These are phyloP conservation scores for Drosophila triauraria DNA, from an alignment of 1,140 invertebrate species.

Conservation along the genomic window DNA sequence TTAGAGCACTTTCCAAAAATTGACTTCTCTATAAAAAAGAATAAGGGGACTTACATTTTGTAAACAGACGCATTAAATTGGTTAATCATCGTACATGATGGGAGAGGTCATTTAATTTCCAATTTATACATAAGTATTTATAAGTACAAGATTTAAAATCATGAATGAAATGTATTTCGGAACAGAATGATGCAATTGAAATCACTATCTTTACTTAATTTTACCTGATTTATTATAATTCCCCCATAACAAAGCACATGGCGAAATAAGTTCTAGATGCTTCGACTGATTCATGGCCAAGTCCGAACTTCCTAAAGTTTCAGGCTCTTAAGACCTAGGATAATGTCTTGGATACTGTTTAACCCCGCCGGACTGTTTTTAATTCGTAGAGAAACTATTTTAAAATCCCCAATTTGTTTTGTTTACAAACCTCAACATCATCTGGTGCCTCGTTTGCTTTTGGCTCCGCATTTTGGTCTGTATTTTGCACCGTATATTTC, in stretches of 20 bases:
- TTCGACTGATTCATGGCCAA: constrained; percentile 16
- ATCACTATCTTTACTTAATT: not conserved
- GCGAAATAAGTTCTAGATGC: constrained; percentile 13
- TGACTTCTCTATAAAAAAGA: constrained; percentile 28
- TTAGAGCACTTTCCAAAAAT: constrained; percentile 55
- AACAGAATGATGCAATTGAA: not conserved
- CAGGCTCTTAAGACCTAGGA: not conserved
- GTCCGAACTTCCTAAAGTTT: not conserved
- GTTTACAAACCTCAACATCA: constrained; percentile 41
- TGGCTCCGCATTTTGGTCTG: constrained; percentile 6
- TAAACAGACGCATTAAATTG: too few species aligned
- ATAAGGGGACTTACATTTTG: not conserved
- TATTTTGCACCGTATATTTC: constrained; percentile 42
- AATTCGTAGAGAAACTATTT: not conserved
- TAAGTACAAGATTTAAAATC: too few species aligned
- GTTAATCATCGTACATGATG: too few species aligned
- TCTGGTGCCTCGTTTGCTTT: constrained; percentile 7
- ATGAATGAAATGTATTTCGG: not conserved
- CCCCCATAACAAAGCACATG: constrained; percentile 12
- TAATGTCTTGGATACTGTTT: not conserved
- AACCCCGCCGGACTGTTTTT: too few species aligned
- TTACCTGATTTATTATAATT: not conserved
- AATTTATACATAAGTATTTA: too few species aligned
- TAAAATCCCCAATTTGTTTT: not conserved
- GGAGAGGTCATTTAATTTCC: too few species aligned